Evolutionary conservation across 2,797 vertebrate genomes (phyloP).

Genomic region (Pantherophis alleghaniensis): DNA sequence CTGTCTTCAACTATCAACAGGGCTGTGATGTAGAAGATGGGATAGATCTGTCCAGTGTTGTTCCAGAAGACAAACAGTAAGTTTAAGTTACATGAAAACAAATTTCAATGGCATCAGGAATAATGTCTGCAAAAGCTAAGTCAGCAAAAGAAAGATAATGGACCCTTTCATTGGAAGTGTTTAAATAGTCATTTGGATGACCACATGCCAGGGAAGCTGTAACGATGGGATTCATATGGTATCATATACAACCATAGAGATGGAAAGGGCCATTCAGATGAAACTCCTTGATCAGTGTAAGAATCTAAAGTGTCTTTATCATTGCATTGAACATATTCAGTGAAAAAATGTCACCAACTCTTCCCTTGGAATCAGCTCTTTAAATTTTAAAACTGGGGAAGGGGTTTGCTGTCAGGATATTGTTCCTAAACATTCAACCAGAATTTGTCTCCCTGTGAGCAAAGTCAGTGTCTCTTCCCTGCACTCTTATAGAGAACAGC

Average conservation of each 20-base stretch:
- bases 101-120: neutral
- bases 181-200: neutral
- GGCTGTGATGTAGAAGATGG: neutral
- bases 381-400: neutral
- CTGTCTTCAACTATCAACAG: neutral
- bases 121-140: neutral
- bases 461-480: neutral
- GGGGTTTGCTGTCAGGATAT: neutral
- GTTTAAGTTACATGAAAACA: neutral
- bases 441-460: neutral
- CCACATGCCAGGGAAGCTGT: neutral
- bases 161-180: neutral
- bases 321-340: neutral
- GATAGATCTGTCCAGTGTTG: neutral
- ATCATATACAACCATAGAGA: neutral
- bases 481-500: neutral
- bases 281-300: neutral
- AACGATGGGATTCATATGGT: neutral
- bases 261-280: neutral
- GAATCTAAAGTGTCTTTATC: neutral
- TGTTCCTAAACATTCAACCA: neutral
- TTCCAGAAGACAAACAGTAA: neutral
- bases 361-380: neutral
- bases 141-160: neutral
- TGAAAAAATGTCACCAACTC: neutral